Base-by-base conservation (phyloP, 2,797 vertebrate genomes). In the Sebastes nivosus region DNA sequence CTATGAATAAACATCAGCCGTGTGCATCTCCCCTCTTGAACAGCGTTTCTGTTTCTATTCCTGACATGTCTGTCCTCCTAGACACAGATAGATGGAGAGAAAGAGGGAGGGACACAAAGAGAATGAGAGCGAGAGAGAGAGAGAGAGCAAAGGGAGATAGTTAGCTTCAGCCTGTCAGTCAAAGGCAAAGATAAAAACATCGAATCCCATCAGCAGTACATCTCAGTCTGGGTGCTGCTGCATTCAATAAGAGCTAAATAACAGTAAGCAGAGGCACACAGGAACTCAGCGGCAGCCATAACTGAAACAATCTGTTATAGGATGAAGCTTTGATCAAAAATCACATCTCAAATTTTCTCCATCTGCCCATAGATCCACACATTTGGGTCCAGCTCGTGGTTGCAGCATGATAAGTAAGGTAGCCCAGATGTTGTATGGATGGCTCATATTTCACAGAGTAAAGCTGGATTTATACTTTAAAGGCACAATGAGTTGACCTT, bases 1-100 rank as follows among this genome's bases (percentile, higher is more conserved):
- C 74, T 34, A 90, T 92, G 89, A 92, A 92, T 93, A 92, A 93
- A 90, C 86, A 94, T 90, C 79, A 91, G 82, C 88, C 32, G 55
- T 59, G 82, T 64, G 61, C 22, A 71, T 85, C 76, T 59, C 55
- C 59, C 42, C 69, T 36, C 64, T 67, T 46, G 84, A 80, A 82
- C 75, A 71, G 67, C 52, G 42, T 61, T 71, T 80, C 76, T 83
- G 79, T 79, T 85, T 83, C 88, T 83, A 86, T 88, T 91, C 84
- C 69, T 86, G 82, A 80, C 69, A 65, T 34, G 11, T 79, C 78
- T 81, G 65, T 73, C 79, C 84, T 89, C 67, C 63, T 59, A 85
- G 84, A 87, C 75, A 79, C 73, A 75, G 65, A 79, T 14, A 58
- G 68, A 84, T 25, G 25, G 65, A 83, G 79, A 69, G 72, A 65